Conservation (phyloP, 2,113 vertebrate genomes). For the Otus sunia region DNA sequence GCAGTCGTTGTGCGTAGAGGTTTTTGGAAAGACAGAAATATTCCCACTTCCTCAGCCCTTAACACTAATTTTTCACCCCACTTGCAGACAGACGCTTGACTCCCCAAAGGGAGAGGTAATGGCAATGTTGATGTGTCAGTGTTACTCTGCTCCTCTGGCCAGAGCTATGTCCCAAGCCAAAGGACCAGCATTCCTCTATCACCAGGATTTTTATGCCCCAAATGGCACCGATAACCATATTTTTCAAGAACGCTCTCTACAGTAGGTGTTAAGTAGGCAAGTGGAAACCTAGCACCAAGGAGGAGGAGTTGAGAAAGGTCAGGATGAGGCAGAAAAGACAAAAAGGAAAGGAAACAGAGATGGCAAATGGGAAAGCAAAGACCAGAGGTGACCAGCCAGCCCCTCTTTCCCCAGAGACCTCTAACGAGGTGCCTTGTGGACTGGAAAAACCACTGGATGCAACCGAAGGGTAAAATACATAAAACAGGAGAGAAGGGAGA, state of each 20-base stretch:
- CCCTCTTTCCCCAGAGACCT: background rate
- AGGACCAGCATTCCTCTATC: background rate
- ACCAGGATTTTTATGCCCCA: background rate
- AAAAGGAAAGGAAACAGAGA: background rate
- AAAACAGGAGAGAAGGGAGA: background rate
- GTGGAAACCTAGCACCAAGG: background rate
- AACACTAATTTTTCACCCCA: background rate
- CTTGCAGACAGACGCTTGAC: background rate
- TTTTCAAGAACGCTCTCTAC: background rate
- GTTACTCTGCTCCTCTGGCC: background rate
- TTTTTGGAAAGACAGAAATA: background rate
- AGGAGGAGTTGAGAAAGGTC: background rate
- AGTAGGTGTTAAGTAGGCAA: background rate
- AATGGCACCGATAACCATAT: accelerated
- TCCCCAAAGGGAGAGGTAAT: background rate
- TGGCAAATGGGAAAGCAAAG: background rate
- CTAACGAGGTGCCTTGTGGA: background rate
- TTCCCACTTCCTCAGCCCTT: background rate
- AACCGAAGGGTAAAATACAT: background rate
- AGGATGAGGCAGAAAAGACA: background rate
- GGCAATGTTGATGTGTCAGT: accelerated
- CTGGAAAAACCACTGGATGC: background rate
- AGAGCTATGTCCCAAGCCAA: background rate
- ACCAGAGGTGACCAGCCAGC: background rate
- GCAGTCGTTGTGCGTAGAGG: too few species aligned